Base-by-base conservation (phyloP, 1,140 invertebrate species). In the Ostrea edulis region DNA sequence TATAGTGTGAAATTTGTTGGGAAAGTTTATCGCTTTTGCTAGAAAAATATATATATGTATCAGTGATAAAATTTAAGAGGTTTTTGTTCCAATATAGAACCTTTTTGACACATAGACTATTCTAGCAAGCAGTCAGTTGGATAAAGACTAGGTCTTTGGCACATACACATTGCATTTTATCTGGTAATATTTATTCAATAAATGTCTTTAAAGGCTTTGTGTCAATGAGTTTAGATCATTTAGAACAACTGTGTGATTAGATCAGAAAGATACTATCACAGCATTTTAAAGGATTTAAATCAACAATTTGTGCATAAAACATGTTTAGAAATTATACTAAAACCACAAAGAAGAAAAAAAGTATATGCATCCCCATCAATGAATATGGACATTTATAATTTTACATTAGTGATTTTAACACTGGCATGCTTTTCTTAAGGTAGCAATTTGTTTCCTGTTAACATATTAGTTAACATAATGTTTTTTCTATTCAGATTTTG, bases 221-320 rank as follows among this genome's bases (percentile, higher is more conserved):
- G 68, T 84, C 51, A 84, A 84, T 29, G 55, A 25, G 17, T 52
- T 25, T 17, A n/a, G 52, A 84, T 84, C 82, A 53, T 84, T 84
- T 35, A 55, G 52, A 55, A 53, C 82, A 54, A 55, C 29, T 84
- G 44, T 52, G 17, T 58, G 55, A 55, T 84, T 35, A 54, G 11
- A 29, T 84, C 52, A 35, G 52, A 29, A 44, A 53, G 52, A 84
- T 29, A 17, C 20, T 25, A 35, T 55, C 82, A 52, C 25, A 53
- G 14, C 22, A n/a, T 54, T 84, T 29, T 54, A 58, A 54, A 25
- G 17, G 35, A 58, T 22, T 22, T 29, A 29, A n/a, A 53, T 55
- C 52, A 84, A 58, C 22, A 53, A 14, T 22, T 51, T 7, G 8
- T n/a, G 14, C 52, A 44, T 44, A 2, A 44, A 44, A 44, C 35